Evolutionary conservation across 2,113 vertebrate genomes (phyloP), one percentile per base, ranked within the genome.

Genomic region (Connochaetes taurinus): DNA sequence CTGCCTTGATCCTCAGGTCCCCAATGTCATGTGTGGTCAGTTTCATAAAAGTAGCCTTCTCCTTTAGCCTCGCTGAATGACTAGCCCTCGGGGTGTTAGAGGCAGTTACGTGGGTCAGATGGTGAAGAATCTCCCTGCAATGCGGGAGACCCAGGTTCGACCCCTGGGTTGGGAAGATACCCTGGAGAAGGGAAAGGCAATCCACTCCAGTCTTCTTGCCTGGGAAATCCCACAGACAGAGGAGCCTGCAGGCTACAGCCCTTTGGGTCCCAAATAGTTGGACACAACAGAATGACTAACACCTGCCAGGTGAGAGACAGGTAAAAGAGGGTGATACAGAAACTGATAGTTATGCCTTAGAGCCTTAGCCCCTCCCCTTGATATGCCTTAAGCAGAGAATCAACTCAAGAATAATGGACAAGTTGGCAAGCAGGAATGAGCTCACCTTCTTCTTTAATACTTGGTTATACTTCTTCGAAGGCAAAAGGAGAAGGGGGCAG

Each of bases 331-430:
- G 7, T 1, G 71, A 6, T 8, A 8, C 13, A 7, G 12, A 91
- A 95, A 90, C 94, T n/a, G 62, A 53, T 16, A 53, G 45, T 47
- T 53, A 17, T 0, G 11, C 80, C 58, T 58, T 16, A 25, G 43
- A 27, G 52, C 52, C 52, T 8, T 27, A 31, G 62, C 84, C 93
- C 6, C 3, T 31, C 53, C 58, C 71, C 74, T 50, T 0, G 0
- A 15, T 93, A 89, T 60, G 6, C 95, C 86, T 92, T 52, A 25
- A 57, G n/a, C 64, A 76, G 55, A 16, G 71, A 90, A 71, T 43
- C 95, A 19, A 0, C 4, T 31, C 57, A 3, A 36, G 71, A 57
- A 45, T 36, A 40, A 29, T 2, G 13, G 36, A 16, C 81, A 10
- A 16, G 87, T 14, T 57, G 87, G 13, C 50, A 27, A 52, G 86